Evolutionary conservation across 2,113 vertebrate species (phyloP).

Genomic region (Paedocypris sp.): DNA sequence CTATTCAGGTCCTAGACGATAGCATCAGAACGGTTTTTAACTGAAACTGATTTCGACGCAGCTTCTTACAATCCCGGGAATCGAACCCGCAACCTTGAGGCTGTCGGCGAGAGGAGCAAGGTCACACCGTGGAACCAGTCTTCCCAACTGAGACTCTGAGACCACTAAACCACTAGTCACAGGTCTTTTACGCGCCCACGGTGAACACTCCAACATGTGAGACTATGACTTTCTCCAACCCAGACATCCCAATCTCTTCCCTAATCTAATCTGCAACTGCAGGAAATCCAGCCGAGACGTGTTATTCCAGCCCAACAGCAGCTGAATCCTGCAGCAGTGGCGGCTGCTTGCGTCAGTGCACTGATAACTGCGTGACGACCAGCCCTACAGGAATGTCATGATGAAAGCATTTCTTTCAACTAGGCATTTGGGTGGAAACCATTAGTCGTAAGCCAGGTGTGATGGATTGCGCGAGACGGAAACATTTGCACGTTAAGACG

Average conservation of each 20-base stretch:
- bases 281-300: constrained; percentile 41
- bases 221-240: background rate
- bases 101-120: no score
- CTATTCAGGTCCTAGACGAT: no score
- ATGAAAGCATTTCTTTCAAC: constrained; percentile 42
- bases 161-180: no score
- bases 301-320: constrained; percentile 38
- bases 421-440: background rate
- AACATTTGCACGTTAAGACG: background rate
- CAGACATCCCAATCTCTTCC: constrained; percentile 25
- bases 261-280: constrained; percentile 40
- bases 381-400: constrained; percentile 46
- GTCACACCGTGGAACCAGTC: no score
- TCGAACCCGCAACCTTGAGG: no score
- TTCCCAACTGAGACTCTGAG: no score
- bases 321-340: constrained; percentile 29
- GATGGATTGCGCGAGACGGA: constrained; percentile 16
- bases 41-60: no score
- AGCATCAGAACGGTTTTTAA: no score
- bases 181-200: no score
- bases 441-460: constrained; percentile 33
- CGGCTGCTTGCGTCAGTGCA: constrained; percentile 39
- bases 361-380: constrained; percentile 44
- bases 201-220: no score
- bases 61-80: no score